Base-by-base conservation (phyloP, 2,888 invertebrate genomes). In the Amiota minor region DNA sequence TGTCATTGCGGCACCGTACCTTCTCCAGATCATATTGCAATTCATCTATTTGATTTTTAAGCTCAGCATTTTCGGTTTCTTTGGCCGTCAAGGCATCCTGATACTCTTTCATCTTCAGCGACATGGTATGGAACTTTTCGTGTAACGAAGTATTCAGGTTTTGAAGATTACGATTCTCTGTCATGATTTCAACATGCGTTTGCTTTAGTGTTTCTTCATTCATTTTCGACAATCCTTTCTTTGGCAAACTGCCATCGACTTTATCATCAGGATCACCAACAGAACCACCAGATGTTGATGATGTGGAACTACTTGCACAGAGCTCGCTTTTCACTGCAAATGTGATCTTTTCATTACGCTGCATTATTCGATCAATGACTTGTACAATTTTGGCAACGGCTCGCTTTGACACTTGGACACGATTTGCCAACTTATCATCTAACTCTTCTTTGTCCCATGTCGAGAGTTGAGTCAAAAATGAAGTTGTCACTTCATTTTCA, bases 401-500 rank as follows among this genome's bases (percentile, higher is more conserved):
- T 75, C 98, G 91, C 87, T 98, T 97, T 11, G 98, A 98, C 20
- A 98, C 98, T 91, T 97, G 98, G 9, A 98, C 98, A 46, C 98
- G 91, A 90, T 98, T 97, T 0, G 97, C 97, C 53, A 99, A 91
- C 90, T 98, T 97, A 80, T 98, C 98, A 85, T 99, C 98, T 72
- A 99, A 90, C 88, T 99, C 98, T 86, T 98, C 97, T 86, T 98
- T 97, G 88, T 99, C 98, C 98, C 98, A 98, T 0, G 98, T 98
- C 1, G 98, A 98, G 56, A 99, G 90, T 87, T 98, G 96, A 91
- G 97, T 95, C 62, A 99, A 92, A 90, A 99, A 99, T 9, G 97
- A 97, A 10, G 97, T 98, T 10, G 98, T 98, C 0, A 97, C 97
- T 90, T 97, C 97, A 90, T 96, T 97, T 90, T 98, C 98, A 92